These are phyloP conservation scores for Clamator glandarius DNA, from an alignment of 2,797 vertebrate genomes.

Conservation along the genomic window DNA sequence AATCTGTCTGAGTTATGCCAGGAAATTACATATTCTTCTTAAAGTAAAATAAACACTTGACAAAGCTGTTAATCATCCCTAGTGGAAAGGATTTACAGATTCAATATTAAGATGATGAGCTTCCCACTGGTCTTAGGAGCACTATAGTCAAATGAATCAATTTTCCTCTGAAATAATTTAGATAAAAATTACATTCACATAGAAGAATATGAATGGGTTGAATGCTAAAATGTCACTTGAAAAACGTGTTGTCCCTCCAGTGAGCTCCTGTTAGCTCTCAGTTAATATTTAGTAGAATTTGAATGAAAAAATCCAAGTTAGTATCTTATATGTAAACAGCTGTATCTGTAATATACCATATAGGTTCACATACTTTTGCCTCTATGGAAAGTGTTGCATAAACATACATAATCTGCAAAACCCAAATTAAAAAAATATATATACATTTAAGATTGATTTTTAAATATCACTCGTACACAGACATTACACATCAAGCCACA, in stretches of 20 bases:
- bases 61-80: constrained; percentile 83
- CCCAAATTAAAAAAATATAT: background rate
- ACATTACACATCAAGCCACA: constrained; percentile 20
- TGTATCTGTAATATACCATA: background rate
- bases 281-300: constrained; percentile 71
- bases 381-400: background rate
- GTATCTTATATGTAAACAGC: background rate
- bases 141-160: constrained; percentile 80
- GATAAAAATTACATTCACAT: constrained; percentile 77
- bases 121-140: constrained; percentile 80
- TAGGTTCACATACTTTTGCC: background rate
- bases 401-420: background rate
- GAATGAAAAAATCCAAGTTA: constrained; percentile 49
- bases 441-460: constrained; percentile 13
- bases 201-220: constrained; percentile 75
- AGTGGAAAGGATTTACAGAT: constrained; percentile 81
- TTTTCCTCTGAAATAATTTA: constrained; percentile 79
- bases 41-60: constrained; percentile 84
- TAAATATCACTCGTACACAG: background rate
- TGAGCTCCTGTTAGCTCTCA: constrained; percentile 58
- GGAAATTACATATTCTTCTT: constrained; percentile 81
- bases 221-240: constrained; percentile 77
- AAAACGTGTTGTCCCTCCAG: constrained; percentile 67
- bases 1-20: constrained; percentile 73
- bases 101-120: constrained; percentile 83